Conservation (phyloP, 2,888 invertebrate species). For the Chalcosyrphus nemorum region DNA sequence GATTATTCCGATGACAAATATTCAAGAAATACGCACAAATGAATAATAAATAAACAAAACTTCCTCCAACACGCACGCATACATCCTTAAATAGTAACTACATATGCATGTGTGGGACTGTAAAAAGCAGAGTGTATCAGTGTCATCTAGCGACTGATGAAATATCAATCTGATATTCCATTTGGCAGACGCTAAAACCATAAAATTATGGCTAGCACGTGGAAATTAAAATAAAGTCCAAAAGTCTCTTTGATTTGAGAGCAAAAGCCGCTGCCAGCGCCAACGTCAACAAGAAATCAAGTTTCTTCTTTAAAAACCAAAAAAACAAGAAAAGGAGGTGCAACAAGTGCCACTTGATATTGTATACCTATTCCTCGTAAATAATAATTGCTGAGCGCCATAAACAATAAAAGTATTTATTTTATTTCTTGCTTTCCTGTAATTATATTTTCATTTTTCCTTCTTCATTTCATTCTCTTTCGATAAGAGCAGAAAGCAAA, state of each 20-base stretch:
- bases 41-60: not conserved
- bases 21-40: not conserved
- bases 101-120: no score
- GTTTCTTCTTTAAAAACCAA: not conserved
- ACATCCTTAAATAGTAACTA: not conserved
- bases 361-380: not conserved
- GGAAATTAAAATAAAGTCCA: not conserved
- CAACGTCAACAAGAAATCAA: not conserved
- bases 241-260: not conserved
- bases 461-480: not conserved
- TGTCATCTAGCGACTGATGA: not conserved
- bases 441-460: not conserved
- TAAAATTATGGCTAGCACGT: not conserved
- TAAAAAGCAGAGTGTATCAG: not conserved
- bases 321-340: not conserved
- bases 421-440: not conserved
- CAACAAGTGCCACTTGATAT: not conserved
- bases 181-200: not conserved
- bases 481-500: slow-evolving; percentile 29
- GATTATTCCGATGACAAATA: slow-evolving; percentile 10
- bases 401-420: slow-evolving; percentile 10
- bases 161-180: not conserved
- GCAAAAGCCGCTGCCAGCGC: not conserved
- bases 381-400: slow-evolving; percentile 2
- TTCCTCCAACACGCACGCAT: not conserved